phyloP scores from a whole-genome alignment of 92 coral and sea anemone genomes.

The Epizoanthus rinbou region DNA sequence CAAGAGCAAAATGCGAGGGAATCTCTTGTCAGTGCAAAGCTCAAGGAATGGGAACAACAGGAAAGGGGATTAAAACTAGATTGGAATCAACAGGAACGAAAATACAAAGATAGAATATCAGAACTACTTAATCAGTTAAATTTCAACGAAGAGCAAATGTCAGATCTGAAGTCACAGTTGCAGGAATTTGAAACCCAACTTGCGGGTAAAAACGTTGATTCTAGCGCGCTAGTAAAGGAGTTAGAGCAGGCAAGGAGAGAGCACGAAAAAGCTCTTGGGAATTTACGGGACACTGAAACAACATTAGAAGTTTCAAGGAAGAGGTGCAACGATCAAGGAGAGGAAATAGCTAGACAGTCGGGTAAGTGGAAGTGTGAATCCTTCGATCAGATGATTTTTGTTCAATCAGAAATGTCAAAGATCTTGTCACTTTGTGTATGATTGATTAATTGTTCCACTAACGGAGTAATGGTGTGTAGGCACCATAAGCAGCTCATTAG shows the following conservation, averaged over 20 bases:
- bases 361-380: constrained; percentile 62
- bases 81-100: constrained; percentile 89
- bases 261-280: constrained; percentile 66
- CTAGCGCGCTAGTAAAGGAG: constrained; percentile 55
- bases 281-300: constrained; percentile 72
- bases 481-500: too few species aligned
- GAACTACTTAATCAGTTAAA: constrained; percentile 80
- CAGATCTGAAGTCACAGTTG: constrained; percentile 62
- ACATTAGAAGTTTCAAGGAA: constrained; percentile 74
- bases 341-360: constrained; percentile 80
- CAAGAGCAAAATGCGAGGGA: constrained; percentile 68
- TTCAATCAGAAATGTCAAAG: too few species aligned
- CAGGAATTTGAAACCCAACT: constrained; percentile 63
- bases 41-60: constrained; percentile 71
- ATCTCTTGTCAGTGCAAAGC: constrained; percentile 17
- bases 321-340: constrained; percentile 78
- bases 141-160: constrained; percentile 69
- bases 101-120: constrained; percentile 92
- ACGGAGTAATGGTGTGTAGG: too few species aligned
- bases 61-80: constrained; percentile 69
- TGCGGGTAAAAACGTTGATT: constrained; percentile 58
- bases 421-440: too few species aligned
- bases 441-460: too few species aligned
- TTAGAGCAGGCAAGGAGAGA: constrained; percentile 69
- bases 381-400: not conserved